Conservation (phyloP, 2,113 vertebrate species). For the Artemisiospiza belli region DNA sequence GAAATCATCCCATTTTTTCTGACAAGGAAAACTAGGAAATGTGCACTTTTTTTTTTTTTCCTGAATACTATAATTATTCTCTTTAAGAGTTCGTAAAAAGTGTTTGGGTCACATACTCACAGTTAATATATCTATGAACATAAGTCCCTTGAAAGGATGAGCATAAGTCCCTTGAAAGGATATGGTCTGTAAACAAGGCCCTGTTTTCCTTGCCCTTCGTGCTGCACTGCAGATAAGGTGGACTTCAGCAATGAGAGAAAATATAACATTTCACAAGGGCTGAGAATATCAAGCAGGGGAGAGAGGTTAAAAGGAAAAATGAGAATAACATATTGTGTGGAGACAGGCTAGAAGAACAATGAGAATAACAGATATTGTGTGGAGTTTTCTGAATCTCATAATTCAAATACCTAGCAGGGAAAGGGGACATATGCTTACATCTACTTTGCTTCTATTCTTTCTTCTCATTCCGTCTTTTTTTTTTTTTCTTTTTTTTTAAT, state of each 20-base stretch:
- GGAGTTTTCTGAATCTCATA: neutral
- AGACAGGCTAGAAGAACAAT: neutral
- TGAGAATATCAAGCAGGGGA: neutral
- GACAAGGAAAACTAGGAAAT: neutral
- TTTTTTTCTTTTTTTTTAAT: neutral
- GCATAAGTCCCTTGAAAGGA: neutral
- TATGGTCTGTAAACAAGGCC: neutral
- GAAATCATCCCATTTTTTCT: neutral
- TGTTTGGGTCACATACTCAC: neutral
- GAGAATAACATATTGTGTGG: neutral
- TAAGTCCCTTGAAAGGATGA: neutral
- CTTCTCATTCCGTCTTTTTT: accelerated
- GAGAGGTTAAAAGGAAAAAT: neutral
- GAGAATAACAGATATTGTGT: neutral
- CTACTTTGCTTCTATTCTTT: neutral
- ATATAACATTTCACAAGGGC: neutral
- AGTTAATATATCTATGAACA: neutral
- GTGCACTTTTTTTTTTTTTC: accelerated
- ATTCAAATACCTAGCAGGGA: neutral
- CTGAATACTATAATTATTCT: neutral
- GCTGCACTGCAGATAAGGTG: neutral
- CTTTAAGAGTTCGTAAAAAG: neutral
- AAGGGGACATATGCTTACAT: neutral
- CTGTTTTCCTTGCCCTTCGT: neutral
- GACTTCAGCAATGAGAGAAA: neutral